phyloP scores from a whole-genome alignment of 2,113 vertebrate species.

The Anser cygnoides region DNA sequence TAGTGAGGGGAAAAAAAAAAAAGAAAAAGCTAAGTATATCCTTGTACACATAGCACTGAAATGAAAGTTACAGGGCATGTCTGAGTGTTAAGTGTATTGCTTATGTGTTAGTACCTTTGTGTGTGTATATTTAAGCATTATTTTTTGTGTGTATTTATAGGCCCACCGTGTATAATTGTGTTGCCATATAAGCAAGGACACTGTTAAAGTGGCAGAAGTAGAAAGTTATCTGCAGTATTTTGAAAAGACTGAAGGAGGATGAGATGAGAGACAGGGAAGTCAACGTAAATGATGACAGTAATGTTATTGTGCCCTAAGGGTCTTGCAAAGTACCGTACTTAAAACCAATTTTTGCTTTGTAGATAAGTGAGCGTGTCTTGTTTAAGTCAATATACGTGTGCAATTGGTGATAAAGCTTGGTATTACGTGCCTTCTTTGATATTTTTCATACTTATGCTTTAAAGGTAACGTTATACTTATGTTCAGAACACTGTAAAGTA shows the following conservation, averaged over 20 bases:
- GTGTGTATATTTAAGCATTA: neutral
- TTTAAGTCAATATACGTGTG: slow-evolving; percentile 51
- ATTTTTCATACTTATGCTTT: slow-evolving; percentile 53
- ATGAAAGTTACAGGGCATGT: neutral
- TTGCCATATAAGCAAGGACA: neutral
- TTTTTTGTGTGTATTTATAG: neutral
- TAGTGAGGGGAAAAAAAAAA: neutral
- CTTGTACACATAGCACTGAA: neutral
- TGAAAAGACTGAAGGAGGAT: neutral
- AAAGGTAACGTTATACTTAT: slow-evolving; percentile 39
- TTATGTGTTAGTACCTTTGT: neutral
- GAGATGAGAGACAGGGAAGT: neutral
- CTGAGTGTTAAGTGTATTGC: neutral
- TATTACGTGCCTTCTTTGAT: slow-evolving; percentile 42
- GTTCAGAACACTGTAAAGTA: neutral
- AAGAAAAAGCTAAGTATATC: neutral
- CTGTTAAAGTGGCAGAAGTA: neutral
- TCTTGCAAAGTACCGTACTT: slow-evolving; percentile 58
- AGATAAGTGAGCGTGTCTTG: slow-evolving; percentile 46
- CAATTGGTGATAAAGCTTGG: slow-evolving; percentile 47
- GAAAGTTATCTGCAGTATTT: neutral
- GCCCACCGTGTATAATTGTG: accelerated
- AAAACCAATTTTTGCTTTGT: slow-evolving; percentile 69
- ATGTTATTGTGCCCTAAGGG: slow-evolving; percentile 59
- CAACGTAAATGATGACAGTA: slow-evolving; percentile 43